phyloP scores from a whole-genome alignment of 2,888 invertebrate species.

The Megastigmus dorsalis region DNA sequence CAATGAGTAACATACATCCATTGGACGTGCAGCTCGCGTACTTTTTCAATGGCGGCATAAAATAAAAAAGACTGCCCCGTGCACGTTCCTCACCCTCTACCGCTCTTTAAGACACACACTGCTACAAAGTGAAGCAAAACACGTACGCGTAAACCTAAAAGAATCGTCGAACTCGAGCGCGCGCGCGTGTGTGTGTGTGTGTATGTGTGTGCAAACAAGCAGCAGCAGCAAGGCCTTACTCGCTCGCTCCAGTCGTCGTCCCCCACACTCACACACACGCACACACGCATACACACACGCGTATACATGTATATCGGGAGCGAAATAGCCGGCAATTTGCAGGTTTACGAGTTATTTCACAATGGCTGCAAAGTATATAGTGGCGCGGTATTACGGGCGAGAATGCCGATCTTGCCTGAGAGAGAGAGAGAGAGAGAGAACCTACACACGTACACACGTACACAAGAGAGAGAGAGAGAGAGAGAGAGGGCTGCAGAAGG shows the following conservation, averaged over 20 bases:
- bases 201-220: neutral
- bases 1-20: too few species aligned
- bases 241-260: too few species aligned
- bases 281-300: constrained; percentile 37
- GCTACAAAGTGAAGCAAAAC: constrained; percentile 1
- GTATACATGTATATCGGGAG: constrained; percentile 55
- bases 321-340: constrained; percentile 74
- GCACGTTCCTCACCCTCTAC: too few species aligned
- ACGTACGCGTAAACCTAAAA: neutral
- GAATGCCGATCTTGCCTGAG: constrained; percentile 7
- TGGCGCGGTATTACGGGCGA: constrained; percentile 66
- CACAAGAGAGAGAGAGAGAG: constrained; percentile 1
- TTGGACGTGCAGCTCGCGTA: too few species aligned
- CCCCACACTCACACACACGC: neutral
- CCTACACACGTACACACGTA: too few species aligned
- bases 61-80: too few species aligned
- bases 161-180: neutral
- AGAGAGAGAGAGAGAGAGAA: constrained; percentile 16
- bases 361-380: constrained; percentile 75
- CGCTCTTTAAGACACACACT: too few species aligned
- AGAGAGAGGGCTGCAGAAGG: constrained; percentile 39
- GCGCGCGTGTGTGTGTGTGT: neutral
- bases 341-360: constrained; percentile 75
- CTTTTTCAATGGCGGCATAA: too few species aligned
- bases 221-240: too few species aligned